Evolutionary conservation across 2,888 invertebrate species (phyloP).

Genomic region (Carterocephalus palaemon): DNA sequence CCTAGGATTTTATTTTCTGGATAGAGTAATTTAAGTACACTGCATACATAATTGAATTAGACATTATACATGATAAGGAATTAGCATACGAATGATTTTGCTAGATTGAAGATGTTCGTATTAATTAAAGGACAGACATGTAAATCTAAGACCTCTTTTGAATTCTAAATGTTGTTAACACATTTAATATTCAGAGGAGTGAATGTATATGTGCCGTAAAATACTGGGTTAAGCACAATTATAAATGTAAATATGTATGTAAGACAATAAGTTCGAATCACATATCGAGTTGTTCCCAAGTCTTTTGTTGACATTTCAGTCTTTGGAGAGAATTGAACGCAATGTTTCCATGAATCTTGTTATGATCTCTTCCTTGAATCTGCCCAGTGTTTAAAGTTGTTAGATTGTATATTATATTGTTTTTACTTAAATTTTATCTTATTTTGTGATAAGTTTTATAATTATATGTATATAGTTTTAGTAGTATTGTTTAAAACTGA

Average conservation of each 20-base stretch:
- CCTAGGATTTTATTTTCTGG: conserved; percentile 36
- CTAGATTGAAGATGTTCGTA: conserved; percentile 13
- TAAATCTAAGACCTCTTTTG: conserved; percentile 29
- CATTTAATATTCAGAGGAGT: conserved; percentile 24
- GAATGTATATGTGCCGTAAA: conserved; percentile 42
- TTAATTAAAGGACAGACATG: conserved; percentile 11
- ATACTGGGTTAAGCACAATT: conserved; percentile 73
- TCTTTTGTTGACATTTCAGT: conserved; percentile 47
- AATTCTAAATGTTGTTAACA: conserved; percentile 22
- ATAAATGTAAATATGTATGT: conserved; percentile 61
- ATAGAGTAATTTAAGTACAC: conserved; percentile 70
- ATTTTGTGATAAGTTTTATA: conserved; percentile 68
- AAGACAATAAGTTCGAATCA: conserved; percentile 71
- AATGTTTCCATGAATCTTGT: conserved; percentile 70
- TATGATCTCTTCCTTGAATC: conserved; percentile 76
- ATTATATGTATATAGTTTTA: conserved; percentile 67
- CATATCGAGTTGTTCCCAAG: conserved; percentile 71
- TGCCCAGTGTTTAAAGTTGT: conserved; percentile 74
- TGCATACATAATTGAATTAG: conserved; percentile 45
- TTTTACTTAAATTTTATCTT: conserved; percentile 55
- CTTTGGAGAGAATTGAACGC: conserved; percentile 46
- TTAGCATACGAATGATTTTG: conserved; percentile 9
- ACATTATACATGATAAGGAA: conserved; percentile 37
- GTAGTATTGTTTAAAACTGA: conserved; percentile 50
- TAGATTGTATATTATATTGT: conserved; percentile 65